Base-by-base conservation (phyloP, 2,888 invertebrate species). In the Orthosia gothica region DNA sequence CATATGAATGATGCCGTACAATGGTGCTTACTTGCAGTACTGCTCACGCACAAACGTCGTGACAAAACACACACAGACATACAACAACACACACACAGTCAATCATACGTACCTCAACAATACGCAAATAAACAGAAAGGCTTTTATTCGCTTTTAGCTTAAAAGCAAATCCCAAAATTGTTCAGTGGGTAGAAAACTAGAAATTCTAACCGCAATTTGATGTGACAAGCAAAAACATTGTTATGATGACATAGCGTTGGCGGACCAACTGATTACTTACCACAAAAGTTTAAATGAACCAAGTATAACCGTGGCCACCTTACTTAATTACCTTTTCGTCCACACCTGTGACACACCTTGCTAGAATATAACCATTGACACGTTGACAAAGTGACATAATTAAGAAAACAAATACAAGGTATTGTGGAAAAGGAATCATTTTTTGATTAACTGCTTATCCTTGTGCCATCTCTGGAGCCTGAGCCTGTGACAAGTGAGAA, bases 211-310 rank as follows among this genome's bases (percentile, higher is more conserved):
- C 80, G 55, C 76, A 64, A 80, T 80, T 57, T 59, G 40, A 59
- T 72, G 76, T 80, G 76, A 76, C 80, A 65, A 71, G 59, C 76
- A 65, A 65, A 76, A 76, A 76, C 57, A 61, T 54, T 26, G 45
- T 62, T 59, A 49, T 67, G 58, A 69, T 58, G 72, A 15, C 57
- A 50, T 63, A 26, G 32, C 32, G 32, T 32, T 32, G 32, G 55
- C 54, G n/a, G 49, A n/a, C n/a, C n/a, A n/a, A n/a, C n/a, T n/a
- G n/a, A n/a, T n/a, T n/a, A n/a, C n/a, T n/a, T n/a, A n/a, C n/a
- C n/a, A n/a, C n/a, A n/a, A n/a, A n/a, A n/a, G n/a, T n/a, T n/a
- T n/a, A n/a, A n/a, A n/a, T n/a, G n/a, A n/a, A n/a, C n/a, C n/a
- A n/a, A n/a, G n/a, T n/a, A n/a, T n/a, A n/a, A n/a, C n/a, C n/a